phyloP scores from a whole-genome alignment of 2,888 invertebrate species.

The Meloe dianella region DNA sequence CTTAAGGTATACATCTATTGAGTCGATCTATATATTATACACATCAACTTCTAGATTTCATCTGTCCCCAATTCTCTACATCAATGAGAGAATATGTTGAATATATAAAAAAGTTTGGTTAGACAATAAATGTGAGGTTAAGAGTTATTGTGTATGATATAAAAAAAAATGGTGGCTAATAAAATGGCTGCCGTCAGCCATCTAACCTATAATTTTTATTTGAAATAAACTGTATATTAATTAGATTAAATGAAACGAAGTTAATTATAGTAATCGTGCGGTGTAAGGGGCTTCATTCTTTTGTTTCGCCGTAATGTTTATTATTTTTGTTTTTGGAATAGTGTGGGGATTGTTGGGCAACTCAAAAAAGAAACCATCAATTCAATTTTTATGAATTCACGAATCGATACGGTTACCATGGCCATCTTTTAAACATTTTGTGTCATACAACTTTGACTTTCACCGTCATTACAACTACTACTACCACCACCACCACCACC shows the following conservation, averaged over 20 bases:
- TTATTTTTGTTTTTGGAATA: too few species aligned
- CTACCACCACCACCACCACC: not conserved
- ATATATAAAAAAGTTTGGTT: too few species aligned
- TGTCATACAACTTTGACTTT: conserved; percentile 8
- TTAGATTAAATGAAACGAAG: too few species aligned
- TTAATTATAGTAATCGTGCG: too few species aligned
- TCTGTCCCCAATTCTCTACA: too few species aligned
- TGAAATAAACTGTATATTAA: not conserved
- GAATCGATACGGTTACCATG: conserved; percentile 7
- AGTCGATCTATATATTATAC: too few species aligned
- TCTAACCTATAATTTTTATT: not conserved
- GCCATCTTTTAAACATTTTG: conserved; percentile 4
- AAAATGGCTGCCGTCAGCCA: not conserved
- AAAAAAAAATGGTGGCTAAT: not conserved
- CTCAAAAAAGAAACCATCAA: not conserved
- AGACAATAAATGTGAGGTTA: not conserved
- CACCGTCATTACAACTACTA: not conserved
- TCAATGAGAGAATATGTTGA: too few species aligned
- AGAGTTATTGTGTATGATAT: too few species aligned
- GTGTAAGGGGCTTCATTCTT: too few species aligned
- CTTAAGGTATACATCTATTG: too few species aligned
- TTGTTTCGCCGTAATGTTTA: too few species aligned
- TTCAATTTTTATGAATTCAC: not conserved
- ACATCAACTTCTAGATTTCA: too few species aligned
- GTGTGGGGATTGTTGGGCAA: not conserved